Evolutionary conservation across 2,888 invertebrate species (phyloP), one percentile per base, ranked within the genome.

Genomic region (Conomelus anceps): DNA sequence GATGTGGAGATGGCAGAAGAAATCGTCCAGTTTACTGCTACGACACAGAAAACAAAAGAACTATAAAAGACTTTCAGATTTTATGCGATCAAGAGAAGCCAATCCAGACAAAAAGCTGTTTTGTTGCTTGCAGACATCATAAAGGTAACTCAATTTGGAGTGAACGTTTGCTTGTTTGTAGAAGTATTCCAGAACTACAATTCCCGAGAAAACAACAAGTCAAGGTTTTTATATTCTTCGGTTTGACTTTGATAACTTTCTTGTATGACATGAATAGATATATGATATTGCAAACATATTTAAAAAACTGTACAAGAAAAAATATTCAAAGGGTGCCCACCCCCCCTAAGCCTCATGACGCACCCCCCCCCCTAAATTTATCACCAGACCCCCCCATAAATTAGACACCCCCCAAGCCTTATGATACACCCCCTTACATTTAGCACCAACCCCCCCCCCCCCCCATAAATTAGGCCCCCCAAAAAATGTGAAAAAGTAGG

Each of bases 71-170:
- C 22, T 23, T 23, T 85, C 91, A 91, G 89, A 91, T 90, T 87
- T 91, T 91, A 86, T 92, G 92, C 89, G 91, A 91, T 84, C 89
- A 91, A 9, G 91, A 91, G 22, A 90, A 92, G 87, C 92, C 92
- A 22, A 88, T 90, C 23, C 90, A 91, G 41, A 91, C 90, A 89
- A 92, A 92, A 88, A 90, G 91, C 23, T 92, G 92, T 90, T 92
- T 92, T 90, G 92, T 92, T 17, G 92, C 92, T 17, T 92, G 92
- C 91, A 91, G 92, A 84, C 92, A 92, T 90, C 92, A 92, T 86
- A 92, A 91, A 91, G 92, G 92, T 92, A 90, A 85, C 88, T 22
- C 63, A 84, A 86, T 89, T 89, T 89, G 13, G 41, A 88, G 22
- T 63, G 4, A 84, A 22, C 22, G 34, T 22, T 23, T 22, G 89